Conservation (phyloP, 64 coral and sea anemone genomes). For the Montipora cactus region DNA sequence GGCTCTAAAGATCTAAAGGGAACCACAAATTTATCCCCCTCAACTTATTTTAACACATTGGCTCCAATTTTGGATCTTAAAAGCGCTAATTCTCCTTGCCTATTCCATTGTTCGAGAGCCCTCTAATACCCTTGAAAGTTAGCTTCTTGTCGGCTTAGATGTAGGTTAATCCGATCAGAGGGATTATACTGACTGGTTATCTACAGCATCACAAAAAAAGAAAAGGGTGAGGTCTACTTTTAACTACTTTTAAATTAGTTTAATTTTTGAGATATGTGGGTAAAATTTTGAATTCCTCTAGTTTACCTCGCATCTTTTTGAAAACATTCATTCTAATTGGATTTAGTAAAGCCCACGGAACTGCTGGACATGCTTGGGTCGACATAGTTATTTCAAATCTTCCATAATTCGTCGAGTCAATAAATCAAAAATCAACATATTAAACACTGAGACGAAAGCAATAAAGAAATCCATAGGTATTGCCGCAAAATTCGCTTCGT, state of each 20-base stretch:
- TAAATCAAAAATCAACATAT: not conserved
- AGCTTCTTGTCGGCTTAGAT: not conserved
- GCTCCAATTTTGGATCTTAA: not conserved
- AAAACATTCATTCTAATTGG: not conserved
- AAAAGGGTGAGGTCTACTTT: not conserved
- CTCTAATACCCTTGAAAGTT: not conserved
- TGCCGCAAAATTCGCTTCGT: too few relatives aligned
- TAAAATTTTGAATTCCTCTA: not conserved
- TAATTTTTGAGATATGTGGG: not conserved
- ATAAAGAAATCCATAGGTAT: not conserved
- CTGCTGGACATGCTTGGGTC: not conserved
- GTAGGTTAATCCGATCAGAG: not conserved
- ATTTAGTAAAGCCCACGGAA: not conserved
- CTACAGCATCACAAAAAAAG: not conserved
- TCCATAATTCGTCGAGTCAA: constrained; percentile 1
- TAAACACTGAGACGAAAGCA: not conserved
- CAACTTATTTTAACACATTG: not conserved
- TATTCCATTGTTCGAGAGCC: not conserved
- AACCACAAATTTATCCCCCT: too few relatives aligned
- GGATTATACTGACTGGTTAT: not conserved
- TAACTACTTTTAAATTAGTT: not conserved
- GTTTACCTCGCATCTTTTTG: too few relatives aligned
- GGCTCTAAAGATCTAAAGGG: too few relatives aligned
- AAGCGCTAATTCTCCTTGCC: not conserved
- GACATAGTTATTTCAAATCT: not conserved